Base-by-base conservation (phyloP, 2,888 invertebrate genomes). In the Ochropacha duplaris region DNA sequence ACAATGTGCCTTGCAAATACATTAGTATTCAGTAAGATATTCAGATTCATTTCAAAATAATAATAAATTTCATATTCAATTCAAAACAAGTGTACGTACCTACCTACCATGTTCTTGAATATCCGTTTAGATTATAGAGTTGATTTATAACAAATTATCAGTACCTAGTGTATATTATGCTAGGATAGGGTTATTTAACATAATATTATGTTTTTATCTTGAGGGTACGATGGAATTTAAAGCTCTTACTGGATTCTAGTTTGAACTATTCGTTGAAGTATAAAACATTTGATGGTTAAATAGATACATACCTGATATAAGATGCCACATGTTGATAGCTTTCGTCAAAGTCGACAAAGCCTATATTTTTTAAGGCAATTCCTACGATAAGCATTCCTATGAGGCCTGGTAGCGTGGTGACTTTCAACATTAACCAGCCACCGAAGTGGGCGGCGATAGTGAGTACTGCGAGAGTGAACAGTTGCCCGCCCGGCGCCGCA, bases 321-420 rank as follows among this genome's bases (percentile, higher is more conserved):
- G 95, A 94, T 36, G 95, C 94, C 44, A 97, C 95, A 62, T 93
- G 88, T 52, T 90, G 82, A 79, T 96, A 97, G 31, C 93, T 93
- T 6, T 94, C 94, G 70, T 96, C 95, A 74, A 96, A 94, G 81
- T 95, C 88, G 55, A 97, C 95, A 75, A 96, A 94, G 39, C 96
- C 96, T 28, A 96, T 86, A 80, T 97, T 97, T 87, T 96, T 87
- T 64, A 93, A 79, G 49, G 97, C 71, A 55, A 97, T 94, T 69
- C 98, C 98, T 50, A 96, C 96, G 68, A 97, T 86, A 22, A 98
- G 94, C 97, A 98, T 98, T 55, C 97, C 98, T 69, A 97, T 96
- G 14, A 98, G 94, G 0, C 97, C 95, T 1, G 98, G 98, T 59
- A 98, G 88, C 11, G 96, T 96, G 22, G 97, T 95, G 66, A 97